Evolutionary conservation across 2,888 invertebrate genomes (phyloP).

Genomic region (Harpalus rufipes): DNA sequence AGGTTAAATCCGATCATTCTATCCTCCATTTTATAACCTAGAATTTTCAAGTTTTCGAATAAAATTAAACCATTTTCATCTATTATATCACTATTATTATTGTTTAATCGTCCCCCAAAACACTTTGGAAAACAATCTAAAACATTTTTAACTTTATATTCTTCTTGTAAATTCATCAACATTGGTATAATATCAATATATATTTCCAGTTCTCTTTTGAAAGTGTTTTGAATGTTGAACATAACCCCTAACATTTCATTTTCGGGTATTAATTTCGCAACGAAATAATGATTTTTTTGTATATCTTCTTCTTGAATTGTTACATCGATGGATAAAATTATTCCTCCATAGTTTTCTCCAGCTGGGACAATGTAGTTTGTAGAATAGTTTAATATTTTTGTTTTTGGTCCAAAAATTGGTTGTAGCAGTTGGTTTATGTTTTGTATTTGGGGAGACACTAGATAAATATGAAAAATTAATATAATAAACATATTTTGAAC

Average conservation of each 20-base stretch:
- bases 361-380: conserved; percentile 75
- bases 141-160: conserved; percentile 75
- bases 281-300: conserved; percentile 76
- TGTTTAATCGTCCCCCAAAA: conserved; percentile 77
- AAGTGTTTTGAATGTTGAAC: conserved; percentile 78
- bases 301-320: conserved; percentile 72
- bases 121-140: conserved; percentile 77
- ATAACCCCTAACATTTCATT: conserved; percentile 79
- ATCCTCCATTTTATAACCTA: conserved; percentile 76
- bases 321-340: conserved; percentile 78
- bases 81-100: conserved; percentile 71
- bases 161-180: conserved; percentile 76
- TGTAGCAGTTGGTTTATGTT: conserved; percentile 57
- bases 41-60: conserved; percentile 77
- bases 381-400: conserved; percentile 68
- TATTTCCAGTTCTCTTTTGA: conserved; percentile 78
- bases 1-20: conserved; percentile 76
- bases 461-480: conserved; percentile 3
- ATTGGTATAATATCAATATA: conserved; percentile 77
- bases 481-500: neutral
- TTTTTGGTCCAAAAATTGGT: neutral
- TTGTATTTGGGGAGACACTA: conserved; percentile 58
- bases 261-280: conserved; percentile 81
- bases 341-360: conserved; percentile 83
- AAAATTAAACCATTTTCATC: conserved; percentile 78